Evolutionary conservation across 2,113 vertebrate species (phyloP).

Genomic region (Odocoileus virginianus): DNA sequence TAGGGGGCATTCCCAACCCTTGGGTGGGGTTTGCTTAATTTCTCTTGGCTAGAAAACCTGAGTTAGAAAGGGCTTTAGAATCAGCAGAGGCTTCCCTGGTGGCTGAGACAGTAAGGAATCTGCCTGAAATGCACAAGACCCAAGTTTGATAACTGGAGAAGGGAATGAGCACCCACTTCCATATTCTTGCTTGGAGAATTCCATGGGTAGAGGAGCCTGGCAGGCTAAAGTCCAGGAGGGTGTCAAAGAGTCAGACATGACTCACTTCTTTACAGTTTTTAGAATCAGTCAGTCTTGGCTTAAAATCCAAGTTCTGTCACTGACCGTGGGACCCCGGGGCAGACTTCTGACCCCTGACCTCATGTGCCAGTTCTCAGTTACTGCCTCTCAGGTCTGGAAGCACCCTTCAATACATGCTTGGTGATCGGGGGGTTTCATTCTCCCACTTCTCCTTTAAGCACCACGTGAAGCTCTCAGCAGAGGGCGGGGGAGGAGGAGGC

Average conservation of each 20-base stretch:
- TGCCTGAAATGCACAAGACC: background rate
- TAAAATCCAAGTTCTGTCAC: background rate
- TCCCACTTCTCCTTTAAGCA: background rate
- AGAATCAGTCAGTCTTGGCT: background rate
- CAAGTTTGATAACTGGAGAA: background rate
- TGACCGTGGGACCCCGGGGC: background rate
- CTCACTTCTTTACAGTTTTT: background rate
- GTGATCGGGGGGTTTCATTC: background rate
- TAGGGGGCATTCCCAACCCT: background rate
- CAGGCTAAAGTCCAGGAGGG: background rate
- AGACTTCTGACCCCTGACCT: background rate
- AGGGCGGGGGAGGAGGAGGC: background rate
- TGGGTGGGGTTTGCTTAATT: background rate
- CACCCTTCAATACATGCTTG: background rate
- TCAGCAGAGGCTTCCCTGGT: background rate
- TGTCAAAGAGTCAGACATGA: background rate
- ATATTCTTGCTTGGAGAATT: background rate
- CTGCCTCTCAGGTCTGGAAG: background rate
- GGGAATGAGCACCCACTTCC: background rate
- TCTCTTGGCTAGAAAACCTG: background rate
- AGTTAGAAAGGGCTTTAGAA: background rate
- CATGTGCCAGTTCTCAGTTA: accelerated
- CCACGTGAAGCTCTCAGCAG: background rate
- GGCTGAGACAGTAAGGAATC: background rate
- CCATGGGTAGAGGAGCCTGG: background rate